These are phyloP conservation scores for Opisthocomus hoazin DNA, from an alignment of 2,113 vertebrate species.

Conservation along the genomic window DNA sequence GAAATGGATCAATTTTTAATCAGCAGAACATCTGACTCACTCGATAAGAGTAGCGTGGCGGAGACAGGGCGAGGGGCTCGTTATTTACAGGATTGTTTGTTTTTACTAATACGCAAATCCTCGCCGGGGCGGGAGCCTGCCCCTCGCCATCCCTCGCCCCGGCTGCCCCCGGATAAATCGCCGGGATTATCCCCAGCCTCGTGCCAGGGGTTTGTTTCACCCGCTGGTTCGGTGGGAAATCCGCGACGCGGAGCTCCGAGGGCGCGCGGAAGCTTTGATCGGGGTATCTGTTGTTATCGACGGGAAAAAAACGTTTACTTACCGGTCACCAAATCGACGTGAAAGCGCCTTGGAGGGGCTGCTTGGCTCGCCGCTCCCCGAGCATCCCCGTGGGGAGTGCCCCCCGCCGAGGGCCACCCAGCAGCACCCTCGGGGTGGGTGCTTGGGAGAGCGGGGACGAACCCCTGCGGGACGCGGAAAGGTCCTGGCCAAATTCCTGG, in stretches of 20 bases:
- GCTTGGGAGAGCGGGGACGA: background rate
- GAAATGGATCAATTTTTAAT: slow-evolving; percentile 99
- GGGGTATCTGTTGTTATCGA: slow-evolving; percentile 41
- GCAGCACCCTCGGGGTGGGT: background rate
- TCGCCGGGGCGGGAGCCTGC: background rate
- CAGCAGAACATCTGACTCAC: slow-evolving; percentile 98
- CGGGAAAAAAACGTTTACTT: slow-evolving; percentile 43
- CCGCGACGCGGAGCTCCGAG: slow-evolving; percentile 59
- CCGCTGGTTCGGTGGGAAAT: slow-evolving; percentile 56
- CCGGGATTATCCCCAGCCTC: slow-evolving; percentile 52
- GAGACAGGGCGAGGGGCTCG: slow-evolving; percentile 85
- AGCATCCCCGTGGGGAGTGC: rapidly evolving
- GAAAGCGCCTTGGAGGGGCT: background rate
- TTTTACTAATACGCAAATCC: slow-evolving; percentile 83
- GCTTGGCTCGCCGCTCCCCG: rapidly evolving
- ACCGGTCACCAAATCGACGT: background rate
- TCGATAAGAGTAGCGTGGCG: slow-evolving; percentile 86
- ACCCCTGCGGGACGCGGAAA: background rate
- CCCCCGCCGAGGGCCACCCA: rapidly evolving
- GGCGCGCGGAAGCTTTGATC: slow-evolving; percentile 46
- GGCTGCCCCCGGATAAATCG: slow-evolving; percentile 45
- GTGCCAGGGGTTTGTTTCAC: slow-evolving; percentile 47
- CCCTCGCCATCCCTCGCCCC: background rate
- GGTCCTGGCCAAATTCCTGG: background rate
- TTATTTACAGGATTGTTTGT: slow-evolving; percentile 96